A percentile compares a stretch with the other conserved stretches of the same genome.
Evolutionary conservation across 2,113 vertebrate species (phyloP).

Genomic region (Lophotis ruficrista): DNA sequence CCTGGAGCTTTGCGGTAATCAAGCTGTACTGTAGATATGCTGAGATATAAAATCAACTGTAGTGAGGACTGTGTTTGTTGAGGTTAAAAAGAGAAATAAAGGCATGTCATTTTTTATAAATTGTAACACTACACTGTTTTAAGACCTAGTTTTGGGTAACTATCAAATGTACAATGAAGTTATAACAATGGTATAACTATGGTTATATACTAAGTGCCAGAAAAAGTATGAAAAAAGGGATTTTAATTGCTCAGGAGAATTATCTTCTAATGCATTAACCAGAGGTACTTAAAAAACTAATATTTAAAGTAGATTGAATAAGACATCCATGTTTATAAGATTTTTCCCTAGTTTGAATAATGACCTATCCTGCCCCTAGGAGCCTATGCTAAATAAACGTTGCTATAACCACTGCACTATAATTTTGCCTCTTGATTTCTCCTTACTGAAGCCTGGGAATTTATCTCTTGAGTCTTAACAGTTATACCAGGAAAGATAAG

Average conservation of each 20-base stretch:
- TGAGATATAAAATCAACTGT: neutral
- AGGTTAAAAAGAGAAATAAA: neutral
- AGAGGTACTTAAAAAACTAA: neutral
- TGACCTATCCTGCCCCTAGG: neutral
- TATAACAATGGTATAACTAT: neutral
- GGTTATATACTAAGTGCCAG: neutral
- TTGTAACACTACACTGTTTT: neutral
- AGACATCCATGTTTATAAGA: neutral
- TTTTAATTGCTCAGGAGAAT: neutral
- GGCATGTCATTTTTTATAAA: neutral
- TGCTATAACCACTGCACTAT: neutral
- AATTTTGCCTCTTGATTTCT: neutral
- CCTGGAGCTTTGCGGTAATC: neutral
- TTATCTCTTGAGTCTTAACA: neutral
- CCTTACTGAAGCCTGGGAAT: neutral
- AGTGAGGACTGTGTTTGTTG: neutral
- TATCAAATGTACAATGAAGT: neutral
- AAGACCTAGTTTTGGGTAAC: neutral
- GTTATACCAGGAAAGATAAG: neutral
- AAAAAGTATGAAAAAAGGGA: neutral
- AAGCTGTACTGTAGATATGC: neutral
- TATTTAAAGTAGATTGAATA: neutral
- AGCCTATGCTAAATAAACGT: neutral
- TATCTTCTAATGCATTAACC: neutral
- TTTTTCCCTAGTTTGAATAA: neutral